These are phyloP conservation scores for Athalia circularis DNA, from an alignment of 2,888 invertebrate species.

Conservation along the genomic window DNA sequence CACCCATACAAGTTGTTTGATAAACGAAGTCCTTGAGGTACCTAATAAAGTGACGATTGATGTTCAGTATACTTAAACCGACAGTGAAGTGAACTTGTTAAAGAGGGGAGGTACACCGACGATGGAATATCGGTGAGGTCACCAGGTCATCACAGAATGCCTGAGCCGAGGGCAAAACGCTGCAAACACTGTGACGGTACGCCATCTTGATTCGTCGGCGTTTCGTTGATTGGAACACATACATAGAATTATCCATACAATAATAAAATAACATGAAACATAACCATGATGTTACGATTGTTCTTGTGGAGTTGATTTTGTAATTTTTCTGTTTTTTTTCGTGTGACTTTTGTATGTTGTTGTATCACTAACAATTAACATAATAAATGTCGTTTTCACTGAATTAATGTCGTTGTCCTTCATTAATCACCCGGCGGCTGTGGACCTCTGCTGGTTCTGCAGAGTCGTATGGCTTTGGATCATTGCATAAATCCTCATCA, in stretches of 20 bases:
- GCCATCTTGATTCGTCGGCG: slow-evolving; percentile 50
- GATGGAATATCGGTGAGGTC: slow-evolving; percentile 73
- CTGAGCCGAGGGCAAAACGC: slow-evolving; percentile 91
- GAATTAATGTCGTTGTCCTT: slow-evolving; percentile 34
- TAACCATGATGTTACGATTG: slow-evolving; percentile 43
- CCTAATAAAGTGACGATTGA: slow-evolving; percentile 33
- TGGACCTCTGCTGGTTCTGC: slow-evolving; percentile 5
- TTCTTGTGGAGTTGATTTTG: slow-evolving; percentile 35
- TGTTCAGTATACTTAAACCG: slow-evolving; percentile 23
- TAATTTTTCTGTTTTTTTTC: slow-evolving; percentile 16
- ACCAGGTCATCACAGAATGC: slow-evolving; percentile 75
- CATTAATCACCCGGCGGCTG: slow-evolving; percentile 22
- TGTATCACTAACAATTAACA: slow-evolving; percentile 48
- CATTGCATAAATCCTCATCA: slow-evolving; percentile 32
- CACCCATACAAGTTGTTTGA: background rate
- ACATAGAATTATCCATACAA: background rate
- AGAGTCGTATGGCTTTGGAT: slow-evolving; percentile 50
- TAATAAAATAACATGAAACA: slow-evolving; percentile 34
- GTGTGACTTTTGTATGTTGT: slow-evolving; percentile 42
- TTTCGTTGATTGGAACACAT: slow-evolving; percentile 4
- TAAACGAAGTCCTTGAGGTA: slow-evolving; percentile 28
- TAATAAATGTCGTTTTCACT: slow-evolving; percentile 44
- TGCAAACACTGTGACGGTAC: slow-evolving; percentile 95
- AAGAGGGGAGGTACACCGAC: slow-evolving; percentile 62
- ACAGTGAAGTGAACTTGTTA: slow-evolving; percentile 41